Evolutionary conservation across 2,113 vertebrate genomes (phyloP), one percentile per base, ranked within the genome.

Genomic region (Ptilorrhoa leucosticta): DNA sequence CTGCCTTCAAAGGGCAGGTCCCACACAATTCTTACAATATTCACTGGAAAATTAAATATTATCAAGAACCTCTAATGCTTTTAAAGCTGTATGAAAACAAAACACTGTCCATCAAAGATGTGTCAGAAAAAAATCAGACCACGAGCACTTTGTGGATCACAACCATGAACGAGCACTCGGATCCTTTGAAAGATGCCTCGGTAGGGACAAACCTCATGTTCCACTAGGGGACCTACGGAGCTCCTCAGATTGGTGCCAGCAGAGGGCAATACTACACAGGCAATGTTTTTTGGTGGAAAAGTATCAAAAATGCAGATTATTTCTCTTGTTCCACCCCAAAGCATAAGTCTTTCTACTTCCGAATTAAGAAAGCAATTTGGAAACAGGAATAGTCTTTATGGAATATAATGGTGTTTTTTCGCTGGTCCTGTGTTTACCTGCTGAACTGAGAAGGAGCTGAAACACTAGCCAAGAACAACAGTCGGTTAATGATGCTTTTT

Each of bases 241-340:
- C 75, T 86, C 39, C 47, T 77, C 79, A 80, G 22, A 66, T 2
- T 2, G 0, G 22, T 58, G 48, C 92, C 92, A 88, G 35, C 65
- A 96, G 93, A 96, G 92, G 93, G 94, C 96, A 92, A 77, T 73
- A 70, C 71, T 40, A 40, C 60, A 86, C 75, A 90, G 83, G 20
- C 17, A 1, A 73, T 81, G 30, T 3, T 23, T 73, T 16, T 37
- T 72, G 31, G 37, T 40, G 44, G 39, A 33, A 75, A 47, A 44
- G 47, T 42, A 71, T 19, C 16, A 76, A 79, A 92, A 89, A 37
- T 13, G 57, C 61, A 23, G 60, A 77, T n/a, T 51, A 37, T 48
- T 82, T 84, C 14, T 76, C 30, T 45, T 69, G 22, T 57, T 87
- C 33, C 56, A 84, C 39, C 10, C 18, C 48, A 92, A 56, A 60